A percentile compares a stretch with the other conserved stretches of the same genome.
These are phyloP conservation scores for Lutraria rhynchaena DNA, from an alignment of 1,140 invertebrate genomes.

Conservation along the genomic window DNA sequence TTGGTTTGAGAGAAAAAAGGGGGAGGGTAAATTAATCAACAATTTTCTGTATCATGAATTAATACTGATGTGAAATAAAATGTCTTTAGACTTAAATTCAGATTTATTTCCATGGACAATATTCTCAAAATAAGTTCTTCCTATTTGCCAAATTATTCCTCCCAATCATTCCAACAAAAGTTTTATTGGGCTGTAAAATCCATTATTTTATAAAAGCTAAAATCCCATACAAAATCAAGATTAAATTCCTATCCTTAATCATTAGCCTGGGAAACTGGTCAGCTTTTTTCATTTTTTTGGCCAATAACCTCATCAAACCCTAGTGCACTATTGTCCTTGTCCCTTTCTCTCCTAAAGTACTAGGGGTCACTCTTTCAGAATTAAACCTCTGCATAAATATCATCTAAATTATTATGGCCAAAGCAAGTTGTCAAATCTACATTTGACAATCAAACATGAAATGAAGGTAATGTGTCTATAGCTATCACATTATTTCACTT, in stretches of 20 bases:
- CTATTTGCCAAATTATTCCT: constrained; percentile 39
- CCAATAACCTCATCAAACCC: constrained; percentile 23
- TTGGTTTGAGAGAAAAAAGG: no score
- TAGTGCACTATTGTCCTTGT: constrained; percentile 6
- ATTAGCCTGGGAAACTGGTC: constrained; percentile 54
- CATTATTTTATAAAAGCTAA: constrained; percentile 19
- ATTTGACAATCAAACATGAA: constrained; percentile 14
- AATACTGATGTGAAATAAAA: no score
- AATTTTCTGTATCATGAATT: no score
- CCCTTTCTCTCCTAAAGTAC: constrained; percentile 11
- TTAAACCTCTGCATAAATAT: constrained; percentile 53
- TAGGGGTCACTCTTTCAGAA: constrained; percentile 51
- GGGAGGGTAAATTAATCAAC: no score
- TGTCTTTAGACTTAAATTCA: no score
- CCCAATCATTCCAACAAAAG: constrained; percentile 29
- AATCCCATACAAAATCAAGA: not conserved
- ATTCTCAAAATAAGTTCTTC: constrained; percentile 21
- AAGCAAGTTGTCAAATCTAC: constrained; percentile 17
- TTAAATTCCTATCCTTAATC: constrained; percentile 17
- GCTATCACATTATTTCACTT: constrained; percentile 4
- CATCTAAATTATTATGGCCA: constrained; percentile 43
- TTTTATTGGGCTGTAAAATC: constrained; percentile 47
- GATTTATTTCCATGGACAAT: constrained; percentile 1
- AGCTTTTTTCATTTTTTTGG: constrained; percentile 33
- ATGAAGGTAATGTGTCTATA: constrained; percentile 10